Evolutionary conservation across 2,888 invertebrate species (phyloP), one percentile per base, ranked within the genome.

Genomic region (Tuberolachnus salignus): DNA sequence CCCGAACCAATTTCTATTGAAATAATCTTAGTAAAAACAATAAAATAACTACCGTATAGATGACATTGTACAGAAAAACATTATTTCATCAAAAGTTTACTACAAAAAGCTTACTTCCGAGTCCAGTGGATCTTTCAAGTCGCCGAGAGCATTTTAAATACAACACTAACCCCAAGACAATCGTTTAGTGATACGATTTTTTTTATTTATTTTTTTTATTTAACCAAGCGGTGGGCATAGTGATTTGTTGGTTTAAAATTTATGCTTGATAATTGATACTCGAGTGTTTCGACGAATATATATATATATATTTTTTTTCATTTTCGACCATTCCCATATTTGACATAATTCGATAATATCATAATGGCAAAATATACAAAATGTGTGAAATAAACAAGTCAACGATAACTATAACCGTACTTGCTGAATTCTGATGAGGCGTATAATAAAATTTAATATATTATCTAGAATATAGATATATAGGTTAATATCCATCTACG

Each of bases 71-170:
- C 4, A 11, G n/a, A n/a, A 14, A 26, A 49, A 26, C 11, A 1
- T 16, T 44, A 49, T 4, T 10, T n/a, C 23, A 23, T n/a, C 26
- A 51, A 51, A 66, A 14, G 16, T n/a, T 21, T 14, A 34, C 34
- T 14, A 34, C 34, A 6, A 34, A 34, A 6, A 6, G 34, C 34
- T 66, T 46, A 66, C 16, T 9, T 26, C 23, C 10, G 16, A 14
- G 26, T n/a, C 49, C 23, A 26, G 49, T 23, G 23, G 49, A 49
- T 21, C 49, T 23, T 66, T 66, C 49, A 66, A 49, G 26, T 66
- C 66, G 16, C 23, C 4, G 21, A 66, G 49, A 21, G 16, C 64
- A 14, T 64, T 64, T 64, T 44, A 64, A 64, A 64, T 64, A 64
- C 64, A 64, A 64, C 64, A 46, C 14, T 3, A 46, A 46, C 46